Evolutionary conservation across 1,140 invertebrate species (phyloP), one percentile per base, ranked within the genome.

Genomic region (Zaprionus inermis): DNA sequence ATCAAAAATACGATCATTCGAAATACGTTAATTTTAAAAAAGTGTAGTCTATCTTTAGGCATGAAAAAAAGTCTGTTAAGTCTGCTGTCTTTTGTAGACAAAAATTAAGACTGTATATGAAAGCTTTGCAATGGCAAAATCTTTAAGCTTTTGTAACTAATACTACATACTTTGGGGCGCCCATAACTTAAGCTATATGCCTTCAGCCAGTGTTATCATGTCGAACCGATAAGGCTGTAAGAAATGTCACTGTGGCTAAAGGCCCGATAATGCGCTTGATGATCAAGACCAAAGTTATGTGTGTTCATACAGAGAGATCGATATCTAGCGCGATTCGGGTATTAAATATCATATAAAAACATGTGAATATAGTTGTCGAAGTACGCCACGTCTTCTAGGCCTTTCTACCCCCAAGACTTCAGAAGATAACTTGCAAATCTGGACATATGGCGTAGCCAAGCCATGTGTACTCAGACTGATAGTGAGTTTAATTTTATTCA

Each of bases 101-200:
- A 16, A 41, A 44, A n/a, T 44, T 2, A 1, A 16, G 38, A 44
- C n/a, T 16, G n/a, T 16, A 20, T 9, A 10, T 11, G 22, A 18
- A 49, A 18, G 44, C 16, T 22, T 46, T 5, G 0, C 44, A 22
- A 18, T n/a, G n/a, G n/a, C n/a, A n/a, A n/a, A n/a, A n/a, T n/a
- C n/a, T n/a, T 6, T 9, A 9, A 16, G n/a, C 30, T 54, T 28
- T 1, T 28, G 2, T 20, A 58, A 66, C 66, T 75, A 51, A 4
- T 76, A 34, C 75, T 59, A 80, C 80, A 83, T 89, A 83, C 36
- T 84, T 76, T 76, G 11, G 7, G 63, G 65, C 46, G 38, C 14
- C 4, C 3, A 9, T 1, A 2, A 22, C 10, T 52, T 72, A n/a
- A 14, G 14, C 14, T 14, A 38, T 38, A 38, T 24, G 22, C 22